Base-by-base conservation (phyloP, 2,113 vertebrate species). In the Scatophagus argus region DNA sequence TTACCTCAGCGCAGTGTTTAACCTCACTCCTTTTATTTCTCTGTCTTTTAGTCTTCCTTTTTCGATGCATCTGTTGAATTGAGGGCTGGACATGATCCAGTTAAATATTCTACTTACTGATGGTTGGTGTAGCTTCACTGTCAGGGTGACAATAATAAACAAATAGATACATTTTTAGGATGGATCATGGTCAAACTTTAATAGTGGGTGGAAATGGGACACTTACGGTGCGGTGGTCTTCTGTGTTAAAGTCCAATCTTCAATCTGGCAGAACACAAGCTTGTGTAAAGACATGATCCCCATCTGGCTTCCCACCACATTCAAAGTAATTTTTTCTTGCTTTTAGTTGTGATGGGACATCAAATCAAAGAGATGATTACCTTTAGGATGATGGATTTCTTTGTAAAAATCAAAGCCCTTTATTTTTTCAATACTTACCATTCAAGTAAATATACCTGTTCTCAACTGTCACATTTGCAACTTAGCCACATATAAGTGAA, bases 31-130 rank as follows among this genome's bases (percentile, higher is more conserved):
- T 36, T 65, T 77, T 21, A 32, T 46, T 36, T 60, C 25, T 51
- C 11, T 17, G 5, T 34, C 41, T 58, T 34, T 65, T 81, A 2
- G 47, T 62, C n/a, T 66, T 23, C 67, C 29, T n/a, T 63, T 72
- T 73, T 73, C 39, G 32, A 49, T 32, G 21, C 65, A 51, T 64
- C 59, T 75, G 21, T 56, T 70, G 36, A 11, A 54, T 47, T 66
- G 32, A 10, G 2, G 12, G 32, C 31, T n/a, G 32, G 46, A 60
- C 19, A 43, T 44, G 3, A 41, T 47, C 9, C 5, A n/a, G n/a
- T n/a, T n/a, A n/a, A n/a, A n/a, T n/a, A n/a, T n/a, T n/a, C n/a
- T n/a, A n/a, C n/a, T n/a, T n/a, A n/a, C n/a, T n/a, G n/a, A n/a
- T n/a, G 17, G 47, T 63, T 38, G 52, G 14, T n/a, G 1, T 25